These are phyloP conservation scores for Coregonus clupeaformis DNA, from an alignment of 2,113 vertebrate species.

Conservation along the genomic window DNA sequence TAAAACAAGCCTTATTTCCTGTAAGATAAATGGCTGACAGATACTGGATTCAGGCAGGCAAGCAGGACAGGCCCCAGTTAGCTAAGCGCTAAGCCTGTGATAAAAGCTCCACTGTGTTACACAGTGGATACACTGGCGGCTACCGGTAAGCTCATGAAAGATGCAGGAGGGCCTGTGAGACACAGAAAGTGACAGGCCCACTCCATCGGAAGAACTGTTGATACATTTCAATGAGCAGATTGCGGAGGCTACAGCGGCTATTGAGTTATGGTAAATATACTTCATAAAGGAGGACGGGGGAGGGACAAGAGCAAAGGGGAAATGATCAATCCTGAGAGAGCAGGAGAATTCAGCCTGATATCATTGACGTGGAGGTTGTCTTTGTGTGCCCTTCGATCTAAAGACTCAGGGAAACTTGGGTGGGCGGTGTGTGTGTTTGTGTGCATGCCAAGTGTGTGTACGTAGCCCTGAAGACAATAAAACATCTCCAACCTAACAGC, in stretches of 20 bases:
- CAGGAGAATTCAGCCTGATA: background rate
- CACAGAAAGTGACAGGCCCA: background rate
- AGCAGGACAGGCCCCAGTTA: too few species aligned
- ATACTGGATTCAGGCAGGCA: too few species aligned
- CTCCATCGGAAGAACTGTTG: conserved; percentile 7
- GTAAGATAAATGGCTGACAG: too few species aligned
- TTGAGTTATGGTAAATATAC: conserved; percentile 37
- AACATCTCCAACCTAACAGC: background rate
- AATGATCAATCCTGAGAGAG: conserved; percentile 11
- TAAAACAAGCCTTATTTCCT: too few species aligned
- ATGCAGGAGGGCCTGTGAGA: background rate
- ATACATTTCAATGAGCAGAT: conserved; percentile 25
- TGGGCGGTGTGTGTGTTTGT: background rate
- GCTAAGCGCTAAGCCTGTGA: background rate
- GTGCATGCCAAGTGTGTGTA: background rate
- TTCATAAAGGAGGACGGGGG: conserved; percentile 16
- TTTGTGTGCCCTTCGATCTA: conserved; percentile 25
- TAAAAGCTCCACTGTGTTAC: background rate
- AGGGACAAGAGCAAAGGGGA: conserved; percentile 11
- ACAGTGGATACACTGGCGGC: background rate
- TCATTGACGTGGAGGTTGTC: background rate
- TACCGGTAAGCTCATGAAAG: background rate
- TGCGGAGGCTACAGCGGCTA: conserved; percentile 12
- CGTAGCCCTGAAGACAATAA: background rate
- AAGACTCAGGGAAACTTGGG: background rate